Evolutionary conservation across 2,113 vertebrate species (phyloP).

Genomic region (Ardeotis arabs): DNA sequence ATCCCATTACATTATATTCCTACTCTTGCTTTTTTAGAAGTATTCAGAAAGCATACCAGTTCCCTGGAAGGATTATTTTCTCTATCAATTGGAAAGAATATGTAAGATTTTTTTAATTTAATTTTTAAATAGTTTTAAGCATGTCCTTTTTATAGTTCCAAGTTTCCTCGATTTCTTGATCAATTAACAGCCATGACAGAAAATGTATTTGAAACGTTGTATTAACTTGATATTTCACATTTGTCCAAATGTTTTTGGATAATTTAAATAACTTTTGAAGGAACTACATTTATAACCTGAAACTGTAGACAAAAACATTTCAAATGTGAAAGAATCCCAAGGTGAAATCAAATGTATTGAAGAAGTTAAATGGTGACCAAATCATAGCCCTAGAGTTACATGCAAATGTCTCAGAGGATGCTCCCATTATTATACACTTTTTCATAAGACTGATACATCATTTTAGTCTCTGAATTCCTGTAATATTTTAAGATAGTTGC

Average conservation of each 20-base stretch:
- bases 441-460: not conserved
- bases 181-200: not conserved
- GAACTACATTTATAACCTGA: not conserved
- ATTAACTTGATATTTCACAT: not conserved
- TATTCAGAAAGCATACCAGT: not conserved
- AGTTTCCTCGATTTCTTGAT: not conserved
- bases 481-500: not conserved
- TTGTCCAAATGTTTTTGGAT: not conserved
- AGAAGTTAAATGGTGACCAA: not conserved
- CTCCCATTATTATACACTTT: not conserved
- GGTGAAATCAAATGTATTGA: not conserved
- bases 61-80: not conserved
- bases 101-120: not conserved
- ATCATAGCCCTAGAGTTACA: not conserved
- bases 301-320: not conserved
- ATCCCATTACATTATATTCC: not conserved
- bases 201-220: not conserved
- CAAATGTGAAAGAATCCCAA: not conserved
- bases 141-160: not conserved
- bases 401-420: not conserved
- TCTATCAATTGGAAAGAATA: not conserved
- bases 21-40: not conserved
- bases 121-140: not conserved
- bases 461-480: not conserved
- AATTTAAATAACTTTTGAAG: not conserved